Conservation (phyloP, 2,113 vertebrate species). For the Chaenogobius annularis region DNA sequence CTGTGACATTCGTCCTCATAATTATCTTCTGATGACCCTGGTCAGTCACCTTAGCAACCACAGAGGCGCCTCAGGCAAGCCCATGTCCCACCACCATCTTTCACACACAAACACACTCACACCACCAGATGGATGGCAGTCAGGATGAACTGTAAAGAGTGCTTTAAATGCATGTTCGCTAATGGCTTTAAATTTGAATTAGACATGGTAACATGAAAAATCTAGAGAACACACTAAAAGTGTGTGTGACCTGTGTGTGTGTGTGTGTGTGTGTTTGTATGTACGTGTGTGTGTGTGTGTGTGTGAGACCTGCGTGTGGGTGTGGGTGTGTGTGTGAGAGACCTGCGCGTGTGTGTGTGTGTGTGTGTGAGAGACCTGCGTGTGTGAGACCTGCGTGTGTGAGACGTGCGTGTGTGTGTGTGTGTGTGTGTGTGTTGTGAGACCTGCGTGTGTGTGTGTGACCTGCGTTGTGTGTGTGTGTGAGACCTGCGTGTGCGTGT, state of each 20-base stretch:
- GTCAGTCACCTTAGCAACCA: constrained; percentile 63
- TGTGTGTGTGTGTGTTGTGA: background rate
- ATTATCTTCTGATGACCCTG: constrained; percentile 71
- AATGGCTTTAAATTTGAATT: constrained; percentile 3
- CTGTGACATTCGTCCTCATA: constrained; percentile 62
- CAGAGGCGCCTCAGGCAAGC: constrained; percentile 54
- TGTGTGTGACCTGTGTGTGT: background rate
- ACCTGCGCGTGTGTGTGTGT: background rate
- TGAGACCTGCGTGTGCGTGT: too few species aligned
- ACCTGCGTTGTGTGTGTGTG: background rate
- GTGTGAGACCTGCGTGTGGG: too few species aligned
- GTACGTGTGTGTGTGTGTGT: background rate
- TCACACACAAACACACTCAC: constrained; percentile 46
- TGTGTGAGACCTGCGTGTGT: too few species aligned
- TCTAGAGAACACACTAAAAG: background rate
- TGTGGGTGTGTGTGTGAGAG: background rate
- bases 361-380: background rate
- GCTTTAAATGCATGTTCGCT: constrained; percentile 6
- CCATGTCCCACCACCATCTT: constrained; percentile 34
- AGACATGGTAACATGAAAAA: background rate
- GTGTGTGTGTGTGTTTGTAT: background rate
- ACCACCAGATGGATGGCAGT: constrained; percentile 52
- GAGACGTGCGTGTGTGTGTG: background rate
- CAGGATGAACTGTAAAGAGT: constrained; percentile 18
- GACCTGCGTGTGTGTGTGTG: background rate